These are phyloP conservation scores for Leptothorax acervorum DNA, from an alignment of 2,888 invertebrate species.

Conservation along the genomic window DNA sequence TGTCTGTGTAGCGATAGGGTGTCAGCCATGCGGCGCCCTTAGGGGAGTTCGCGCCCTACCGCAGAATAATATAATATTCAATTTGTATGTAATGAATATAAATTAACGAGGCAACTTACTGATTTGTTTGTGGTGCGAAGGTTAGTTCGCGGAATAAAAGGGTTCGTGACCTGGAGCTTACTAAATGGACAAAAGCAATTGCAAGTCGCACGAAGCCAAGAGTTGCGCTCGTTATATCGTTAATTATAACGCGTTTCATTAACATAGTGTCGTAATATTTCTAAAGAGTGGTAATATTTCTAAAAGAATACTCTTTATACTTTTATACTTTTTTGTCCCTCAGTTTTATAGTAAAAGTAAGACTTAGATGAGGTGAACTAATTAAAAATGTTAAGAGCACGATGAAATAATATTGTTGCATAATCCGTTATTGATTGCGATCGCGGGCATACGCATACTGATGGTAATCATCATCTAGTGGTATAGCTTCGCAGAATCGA, in stretches of 20 bases:
- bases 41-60: slow-evolving; percentile 64
- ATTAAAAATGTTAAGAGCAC: slow-evolving; percentile 5
- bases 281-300: background rate
- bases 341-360: background rate
- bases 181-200: slow-evolving; percentile 25
- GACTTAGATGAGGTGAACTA: background rate
- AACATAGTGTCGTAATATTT: background rate
- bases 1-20: slow-evolving; percentile 47
- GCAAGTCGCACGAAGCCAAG: background rate
- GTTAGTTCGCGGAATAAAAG: slow-evolving; percentile 45
- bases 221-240: background rate
- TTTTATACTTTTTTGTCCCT: background rate
- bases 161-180: slow-evolving; percentile 25
- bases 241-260: background rate
- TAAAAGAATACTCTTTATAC: background rate
- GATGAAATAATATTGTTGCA: slow-evolving; percentile 40
- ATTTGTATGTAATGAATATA: slow-evolving; percentile 74
- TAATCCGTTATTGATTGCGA: slow-evolving; percentile 38
- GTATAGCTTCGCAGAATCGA: slow-evolving; percentile 38
- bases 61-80: slow-evolving; percentile 70
- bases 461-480: slow-evolving; percentile 19
- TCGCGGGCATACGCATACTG: slow-evolving; percentile 1
- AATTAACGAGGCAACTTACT: slow-evolving; percentile 65
- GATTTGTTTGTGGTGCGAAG: slow-evolving; percentile 50
- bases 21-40: slow-evolving; percentile 49